These are phyloP conservation scores for Linurgus olivaceus DNA, from an alignment of 2,797 vertebrate species.

Conservation along the genomic window DNA sequence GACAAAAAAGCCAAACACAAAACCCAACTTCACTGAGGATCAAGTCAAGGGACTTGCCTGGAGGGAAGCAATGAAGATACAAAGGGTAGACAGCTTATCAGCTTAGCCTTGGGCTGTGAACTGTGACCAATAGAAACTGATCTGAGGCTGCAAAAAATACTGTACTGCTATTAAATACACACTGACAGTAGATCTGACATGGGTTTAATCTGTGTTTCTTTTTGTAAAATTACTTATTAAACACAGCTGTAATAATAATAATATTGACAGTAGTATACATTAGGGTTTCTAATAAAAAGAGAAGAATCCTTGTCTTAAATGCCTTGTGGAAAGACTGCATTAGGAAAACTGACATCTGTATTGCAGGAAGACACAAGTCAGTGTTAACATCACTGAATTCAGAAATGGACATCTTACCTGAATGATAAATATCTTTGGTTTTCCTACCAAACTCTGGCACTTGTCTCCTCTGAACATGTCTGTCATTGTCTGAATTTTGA, in stretches of 20 bases:
- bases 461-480: constrained; percentile 87
- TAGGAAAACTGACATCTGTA: background rate
- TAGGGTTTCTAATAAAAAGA: background rate
- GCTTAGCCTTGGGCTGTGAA: background rate
- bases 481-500: constrained; percentile 82
- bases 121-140: background rate
- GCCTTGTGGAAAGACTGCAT: background rate
- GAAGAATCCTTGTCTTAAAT: background rate
- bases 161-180: background rate
- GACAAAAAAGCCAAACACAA: background rate
- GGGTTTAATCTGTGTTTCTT: background rate
- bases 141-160: background rate
- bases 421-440: constrained; percentile 95
- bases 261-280: background rate
- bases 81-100: background rate
- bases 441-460: constrained; percentile 88
- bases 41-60: background rate
- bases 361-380: background rate
- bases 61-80: background rate
- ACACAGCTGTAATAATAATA: background rate
- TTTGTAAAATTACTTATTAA: background rate
- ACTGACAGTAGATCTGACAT: background rate
- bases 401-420: constrained; percentile 81
- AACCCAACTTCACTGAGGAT: background rate
- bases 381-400: background rate